Evolutionary conservation across 1,140 invertebrate species (phyloP), one percentile per base, ranked within the genome.

Genomic region (Armadillidium nasatum): DNA sequence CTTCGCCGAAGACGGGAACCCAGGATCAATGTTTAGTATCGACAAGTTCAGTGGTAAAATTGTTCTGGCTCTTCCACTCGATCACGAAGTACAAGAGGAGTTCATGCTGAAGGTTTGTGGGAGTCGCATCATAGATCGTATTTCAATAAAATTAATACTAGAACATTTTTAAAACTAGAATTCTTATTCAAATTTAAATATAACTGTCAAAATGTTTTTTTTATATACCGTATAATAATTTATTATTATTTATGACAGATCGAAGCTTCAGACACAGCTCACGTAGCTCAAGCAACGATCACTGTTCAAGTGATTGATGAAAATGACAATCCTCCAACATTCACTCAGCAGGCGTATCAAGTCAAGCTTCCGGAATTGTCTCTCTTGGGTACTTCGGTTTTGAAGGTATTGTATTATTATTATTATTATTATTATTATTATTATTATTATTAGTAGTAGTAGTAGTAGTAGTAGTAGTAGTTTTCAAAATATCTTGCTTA

Each of bases 41-140:
- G 95, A 97, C 85, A 88, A 92, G 76, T 95, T 93, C 84, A 94
- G 92, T 77, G 96, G 95, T 0, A 91, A 92, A 81, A 88, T 98
- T 44, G 90, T 93, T 13, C 85, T 98, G 6, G 90, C 90, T 43
- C 88, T 87, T 75, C 85, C 86, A 15, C 84, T 95, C 54, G 93
- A 95, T 84, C 93, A 89, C 82, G 94, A 96, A 85, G 72, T 83
- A 0, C 86, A 87, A 79, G 88, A 89, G 74, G 88, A 90, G 78
- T 94, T 93, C 83, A 86, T 88, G 75, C 84, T 95, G 60, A 89
- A 89, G 77, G 89, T 95, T 33, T 33, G 33, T 33, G 6, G 33
- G 2, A 33, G 33, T 33, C 33, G 1, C 33, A 33, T 33, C n/a
- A n/a, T n/a, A n/a, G n/a, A n/a, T n/a, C n/a, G n/a, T n/a, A n/a